Percentiles rank a stretch among this genome's conserved stretches.
Conservation (phyloP, 2,113 vertebrate species). For the Podiceps cristatus region DNA sequence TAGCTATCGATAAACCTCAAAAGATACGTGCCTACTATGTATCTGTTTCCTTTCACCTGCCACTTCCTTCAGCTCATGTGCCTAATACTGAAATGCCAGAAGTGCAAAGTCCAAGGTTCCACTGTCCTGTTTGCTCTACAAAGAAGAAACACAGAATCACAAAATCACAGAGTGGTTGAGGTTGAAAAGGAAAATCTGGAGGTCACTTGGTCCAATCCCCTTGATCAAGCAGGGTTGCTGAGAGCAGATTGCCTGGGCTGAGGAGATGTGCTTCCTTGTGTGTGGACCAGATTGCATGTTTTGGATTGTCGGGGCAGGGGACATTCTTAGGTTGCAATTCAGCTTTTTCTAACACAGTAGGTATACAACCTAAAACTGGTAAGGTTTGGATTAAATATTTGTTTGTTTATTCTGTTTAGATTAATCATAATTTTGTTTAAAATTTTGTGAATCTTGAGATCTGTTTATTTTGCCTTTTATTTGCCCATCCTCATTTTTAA, state of each 20-base stretch:
- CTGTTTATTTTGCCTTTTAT: background rate
- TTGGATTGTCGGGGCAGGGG: background rate
- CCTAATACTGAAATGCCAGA: background rate
- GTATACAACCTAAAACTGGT: background rate
- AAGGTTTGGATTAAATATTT: background rate
- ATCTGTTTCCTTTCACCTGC: background rate
- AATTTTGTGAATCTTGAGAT: background rate
- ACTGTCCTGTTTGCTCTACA: background rate
- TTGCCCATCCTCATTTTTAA: background rate
- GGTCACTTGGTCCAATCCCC: background rate
- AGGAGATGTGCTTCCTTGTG: background rate
- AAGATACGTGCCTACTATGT: fast-evolving
- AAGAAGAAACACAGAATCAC: background rate
- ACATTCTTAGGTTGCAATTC: background rate
- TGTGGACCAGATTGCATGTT: background rate
- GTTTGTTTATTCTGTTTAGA: background rate
- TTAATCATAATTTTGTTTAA: background rate
- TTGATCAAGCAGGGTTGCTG: background rate
- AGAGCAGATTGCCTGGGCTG: background rate
- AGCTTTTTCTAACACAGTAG: background rate
- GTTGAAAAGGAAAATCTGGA: background rate
- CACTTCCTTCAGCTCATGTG: background rate
- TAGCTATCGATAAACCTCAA: background rate
- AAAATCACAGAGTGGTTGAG: background rate
- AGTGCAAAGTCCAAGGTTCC: background rate